Percentiles rank a stretch among this genome's conserved stretches.
These are phyloP conservation scores for Sula dactylatra DNA, from an alignment of 2,113 vertebrate genomes.

Conservation along the genomic window DNA sequence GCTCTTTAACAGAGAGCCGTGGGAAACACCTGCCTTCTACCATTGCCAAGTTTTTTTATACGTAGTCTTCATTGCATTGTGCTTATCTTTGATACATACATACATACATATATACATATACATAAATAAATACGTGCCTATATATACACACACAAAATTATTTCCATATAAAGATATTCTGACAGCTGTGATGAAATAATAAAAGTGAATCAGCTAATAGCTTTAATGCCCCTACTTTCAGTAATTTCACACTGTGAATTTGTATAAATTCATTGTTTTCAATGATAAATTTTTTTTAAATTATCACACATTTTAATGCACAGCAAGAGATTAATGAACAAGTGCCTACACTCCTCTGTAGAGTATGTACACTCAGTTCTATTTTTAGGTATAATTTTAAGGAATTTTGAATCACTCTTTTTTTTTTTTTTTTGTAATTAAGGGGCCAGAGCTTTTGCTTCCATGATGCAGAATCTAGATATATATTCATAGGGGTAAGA, in stretches of 20 bases:
- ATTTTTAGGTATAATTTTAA: neutral
- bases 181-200: constrained; percentile 29
- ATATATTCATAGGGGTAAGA: neutral
- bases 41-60: constrained; percentile 49
- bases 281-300: neutral
- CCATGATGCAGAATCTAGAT: neutral
- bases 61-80: constrained; percentile 22
- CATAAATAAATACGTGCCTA: neutral
- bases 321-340: neutral
- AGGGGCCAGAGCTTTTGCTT: neutral
- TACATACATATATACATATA: no score
- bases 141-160: neutral
- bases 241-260: neutral
- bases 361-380: neutral
- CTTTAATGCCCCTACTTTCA: neutral
- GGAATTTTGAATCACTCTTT: neutral
- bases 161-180: constrained; percentile 30
- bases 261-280: constrained; percentile 4
- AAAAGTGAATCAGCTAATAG: neutral
- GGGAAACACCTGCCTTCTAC: constrained; percentile 72
- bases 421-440: neutral
- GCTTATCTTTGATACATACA: constrained; percentile 55
- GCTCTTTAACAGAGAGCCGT: constrained; percentile 45
- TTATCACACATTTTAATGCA: neutral
- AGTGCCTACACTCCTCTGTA: neutral